Evolutionary conservation across 2,113 vertebrate genomes (phyloP).

Genomic region (Columba janthina): DNA sequence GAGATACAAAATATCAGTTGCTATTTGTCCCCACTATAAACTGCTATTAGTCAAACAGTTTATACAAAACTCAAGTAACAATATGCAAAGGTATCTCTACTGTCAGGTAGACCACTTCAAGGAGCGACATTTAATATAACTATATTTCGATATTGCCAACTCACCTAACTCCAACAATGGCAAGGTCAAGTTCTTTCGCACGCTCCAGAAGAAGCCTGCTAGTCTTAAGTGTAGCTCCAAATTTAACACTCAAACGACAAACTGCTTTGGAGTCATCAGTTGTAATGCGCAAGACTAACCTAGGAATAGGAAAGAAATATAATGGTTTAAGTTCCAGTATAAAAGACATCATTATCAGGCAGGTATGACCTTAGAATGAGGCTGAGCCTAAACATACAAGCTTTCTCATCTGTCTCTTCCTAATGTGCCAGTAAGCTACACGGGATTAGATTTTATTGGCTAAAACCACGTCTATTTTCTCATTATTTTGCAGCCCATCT

Average conservation of each 20-base stretch:
- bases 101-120: neutral
- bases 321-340: neutral
- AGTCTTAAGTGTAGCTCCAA: constrained; percentile 91
- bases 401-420: neutral
- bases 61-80: neutral
- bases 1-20: neutral
- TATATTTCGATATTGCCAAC: neutral
- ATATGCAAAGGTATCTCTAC: neutral
- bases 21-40: neutral
- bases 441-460: neutral
- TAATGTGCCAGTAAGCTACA: neutral
- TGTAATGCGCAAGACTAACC: constrained; percentile 93
- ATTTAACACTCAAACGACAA: constrained; percentile 95
- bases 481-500: neutral
- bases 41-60: neutral
- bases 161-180: constrained; percentile 90
- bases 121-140: neutral
- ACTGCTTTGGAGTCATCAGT: constrained; percentile 96
- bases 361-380: neutral
- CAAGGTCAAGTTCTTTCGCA: constrained; percentile 88
- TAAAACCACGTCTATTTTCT: neutral
- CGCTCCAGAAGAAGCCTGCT: constrained; percentile 90
- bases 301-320: neutral
- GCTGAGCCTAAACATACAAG: neutral
- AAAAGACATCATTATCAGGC: neutral